Evolutionary conservation across 2,888 invertebrate species (phyloP).

Genomic region (Amblyteles armatorius): DNA sequence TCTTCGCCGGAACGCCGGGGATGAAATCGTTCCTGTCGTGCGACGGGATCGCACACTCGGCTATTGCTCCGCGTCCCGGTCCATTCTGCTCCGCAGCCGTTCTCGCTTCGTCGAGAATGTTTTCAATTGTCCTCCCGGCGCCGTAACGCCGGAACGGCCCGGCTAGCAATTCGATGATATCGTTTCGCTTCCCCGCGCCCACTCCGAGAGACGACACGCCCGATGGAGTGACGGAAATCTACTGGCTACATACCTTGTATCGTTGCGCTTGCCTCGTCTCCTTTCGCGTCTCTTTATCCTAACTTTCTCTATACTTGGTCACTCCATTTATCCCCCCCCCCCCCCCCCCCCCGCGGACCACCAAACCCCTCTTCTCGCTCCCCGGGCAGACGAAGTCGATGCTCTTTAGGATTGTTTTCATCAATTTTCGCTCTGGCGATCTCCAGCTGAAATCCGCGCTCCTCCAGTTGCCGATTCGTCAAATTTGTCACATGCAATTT

Average conservation of each 20-base stretch:
- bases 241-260: constrained; percentile 25
- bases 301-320: background rate
- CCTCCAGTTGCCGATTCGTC: too few relatives aligned
- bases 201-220: constrained; percentile 9
- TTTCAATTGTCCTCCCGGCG: constrained; percentile 55
- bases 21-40: constrained; percentile 47
- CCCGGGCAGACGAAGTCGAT: background rate
- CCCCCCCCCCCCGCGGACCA: background rate
- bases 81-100: constrained; percentile 24
- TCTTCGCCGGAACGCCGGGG: constrained; percentile 12
- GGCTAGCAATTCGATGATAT: constrained; percentile 50
- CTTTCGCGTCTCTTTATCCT: background rate
- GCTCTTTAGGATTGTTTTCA: background rate
- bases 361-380: background rate
- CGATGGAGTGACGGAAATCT: constrained; percentile 52
- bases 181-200: constrained; percentile 38
- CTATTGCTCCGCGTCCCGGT: constrained; percentile 23
- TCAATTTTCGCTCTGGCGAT: too few relatives aligned
- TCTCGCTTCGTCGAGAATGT: constrained; percentile 45
- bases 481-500: too few relatives aligned
- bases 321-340: background rate
- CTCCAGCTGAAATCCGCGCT: too few relatives aligned
- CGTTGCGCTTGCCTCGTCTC: background rate
- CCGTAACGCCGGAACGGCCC: constrained; percentile 51
- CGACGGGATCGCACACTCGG: constrained; percentile 14